Conservation (phyloP, 2,113 vertebrate genomes). For the Atractosteus spatula region DNA sequence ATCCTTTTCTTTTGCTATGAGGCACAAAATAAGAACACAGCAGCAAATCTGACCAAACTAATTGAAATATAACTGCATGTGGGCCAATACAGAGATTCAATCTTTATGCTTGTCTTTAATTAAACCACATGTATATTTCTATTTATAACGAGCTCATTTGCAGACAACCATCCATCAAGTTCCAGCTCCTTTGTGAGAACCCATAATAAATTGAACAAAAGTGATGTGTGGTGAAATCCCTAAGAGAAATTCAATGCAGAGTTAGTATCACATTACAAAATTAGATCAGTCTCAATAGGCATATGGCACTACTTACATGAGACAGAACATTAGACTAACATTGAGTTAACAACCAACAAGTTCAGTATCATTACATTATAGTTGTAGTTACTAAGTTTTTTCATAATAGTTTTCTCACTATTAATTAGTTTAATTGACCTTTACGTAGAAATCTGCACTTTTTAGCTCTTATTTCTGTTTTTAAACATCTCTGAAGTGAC, state of each 20-base stretch:
- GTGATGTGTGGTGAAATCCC: constrained; percentile 66
- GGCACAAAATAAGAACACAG: too few relatives aligned
- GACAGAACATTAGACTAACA: constrained; percentile 57
- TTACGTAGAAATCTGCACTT: constrained; percentile 48
- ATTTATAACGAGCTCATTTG: constrained; percentile 64
- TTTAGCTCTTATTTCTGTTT: constrained; percentile 46
- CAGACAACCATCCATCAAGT: constrained; percentile 65
- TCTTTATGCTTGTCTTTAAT: constrained; percentile 59
- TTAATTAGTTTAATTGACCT: constrained; percentile 60
- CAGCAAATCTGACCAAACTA: neutral
- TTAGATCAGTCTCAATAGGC: constrained; percentile 48
- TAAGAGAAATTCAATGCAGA: constrained; percentile 53
- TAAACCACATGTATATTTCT: constrained; percentile 61
- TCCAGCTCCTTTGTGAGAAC: constrained; percentile 52
- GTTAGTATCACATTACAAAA: constrained; percentile 52
- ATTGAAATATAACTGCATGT: constrained; percentile 22
- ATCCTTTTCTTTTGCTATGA: too few relatives aligned
- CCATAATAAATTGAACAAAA: constrained; percentile 55
- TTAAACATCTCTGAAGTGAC: constrained; percentile 34
- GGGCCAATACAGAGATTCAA: constrained; percentile 36
- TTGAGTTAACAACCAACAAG: constrained; percentile 22
- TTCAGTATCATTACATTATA: constrained; percentile 59
- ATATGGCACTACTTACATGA: constrained; percentile 48
- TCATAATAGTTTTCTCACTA: constrained; percentile 46
- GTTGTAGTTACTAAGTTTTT: constrained; percentile 58